Conservation (phyloP, 2,113 vertebrate genomes). For the Ageneiosus marmoratus region DNA sequence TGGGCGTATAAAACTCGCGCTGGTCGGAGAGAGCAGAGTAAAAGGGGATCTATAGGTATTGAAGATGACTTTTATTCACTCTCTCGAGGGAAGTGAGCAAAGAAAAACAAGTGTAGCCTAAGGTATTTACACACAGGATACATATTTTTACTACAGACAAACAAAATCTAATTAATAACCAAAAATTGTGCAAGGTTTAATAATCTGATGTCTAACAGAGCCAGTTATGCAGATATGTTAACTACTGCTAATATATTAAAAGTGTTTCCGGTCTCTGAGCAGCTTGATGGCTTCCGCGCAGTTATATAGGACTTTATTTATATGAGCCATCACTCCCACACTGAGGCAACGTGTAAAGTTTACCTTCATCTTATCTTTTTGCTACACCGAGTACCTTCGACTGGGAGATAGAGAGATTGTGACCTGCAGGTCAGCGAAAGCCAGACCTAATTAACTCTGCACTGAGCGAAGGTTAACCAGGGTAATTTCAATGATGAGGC, state of each 20-base stretch:
- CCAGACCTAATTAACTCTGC: constrained; percentile 26
- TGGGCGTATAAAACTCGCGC: neutral
- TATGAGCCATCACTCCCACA: neutral
- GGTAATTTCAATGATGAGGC: neutral
- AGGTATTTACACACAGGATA: neutral
- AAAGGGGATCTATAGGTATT: constrained; percentile 70
- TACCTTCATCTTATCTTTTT: constrained; percentile 75
- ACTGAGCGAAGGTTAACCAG: constrained; percentile 61
- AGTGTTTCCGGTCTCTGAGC: neutral
- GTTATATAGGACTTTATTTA: neutral
- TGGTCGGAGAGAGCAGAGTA: constrained; percentile 56
- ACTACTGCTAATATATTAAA: neutral
- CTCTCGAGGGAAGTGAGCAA: neutral
- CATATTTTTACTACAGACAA: neutral
- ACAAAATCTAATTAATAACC: neutral
- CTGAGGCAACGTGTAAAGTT: constrained; percentile 57
- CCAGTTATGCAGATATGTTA: neutral
- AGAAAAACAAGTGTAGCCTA: neutral
- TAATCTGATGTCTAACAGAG: neutral
- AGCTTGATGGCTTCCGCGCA: neutral
- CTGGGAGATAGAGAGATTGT: constrained; percentile 71
- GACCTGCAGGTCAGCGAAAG: constrained; percentile 65
- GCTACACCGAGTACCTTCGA: constrained; percentile 73
- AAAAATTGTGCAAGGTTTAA: too few relatives aligned
- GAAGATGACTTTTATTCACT: neutral